A percentile compares a stretch with the other conserved stretches of the same genome.
These are phyloP conservation scores for Pseudomugil tenellus DNA, from an alignment of 2,797 vertebrate species.

Conservation along the genomic window DNA sequence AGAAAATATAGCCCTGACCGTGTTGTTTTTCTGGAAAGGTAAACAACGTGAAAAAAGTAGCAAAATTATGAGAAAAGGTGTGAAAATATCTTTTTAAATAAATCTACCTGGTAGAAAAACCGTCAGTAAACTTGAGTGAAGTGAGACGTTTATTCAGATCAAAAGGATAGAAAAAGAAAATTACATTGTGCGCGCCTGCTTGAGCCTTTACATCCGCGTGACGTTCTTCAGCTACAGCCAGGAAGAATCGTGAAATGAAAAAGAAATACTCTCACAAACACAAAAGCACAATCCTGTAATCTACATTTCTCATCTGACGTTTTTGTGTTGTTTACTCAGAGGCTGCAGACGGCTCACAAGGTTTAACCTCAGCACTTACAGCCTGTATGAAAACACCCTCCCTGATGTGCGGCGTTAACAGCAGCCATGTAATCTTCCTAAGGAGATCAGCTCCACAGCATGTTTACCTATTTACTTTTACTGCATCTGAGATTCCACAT, in stretches of 20 bases:
- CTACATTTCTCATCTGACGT: slow-evolving; percentile 53
- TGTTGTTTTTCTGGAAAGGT: neutral
- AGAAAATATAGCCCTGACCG: too few species aligned
- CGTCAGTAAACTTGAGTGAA: slow-evolving; percentile 5
- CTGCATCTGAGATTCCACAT: neutral
- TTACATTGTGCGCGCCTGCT: too few species aligned
- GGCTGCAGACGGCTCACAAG: slow-evolving; percentile 20
- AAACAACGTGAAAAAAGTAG: neutral
- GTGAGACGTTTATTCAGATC: slow-evolving; percentile 7
- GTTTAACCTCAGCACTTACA: slow-evolving; percentile 29
- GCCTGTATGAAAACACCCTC: slow-evolving; percentile 27
- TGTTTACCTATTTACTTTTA: neutral
- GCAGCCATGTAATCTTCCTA: slow-evolving; percentile 3
- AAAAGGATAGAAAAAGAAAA: slow-evolving; percentile 16
- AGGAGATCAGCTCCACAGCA: neutral
- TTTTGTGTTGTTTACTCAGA: slow-evolving; percentile 46
- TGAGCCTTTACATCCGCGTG: too few species aligned
- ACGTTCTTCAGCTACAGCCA: slow-evolving; percentile 27
- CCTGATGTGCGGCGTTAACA: slow-evolving; percentile 14
- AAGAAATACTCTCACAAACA: slow-evolving; percentile 28
- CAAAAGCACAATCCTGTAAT: slow-evolving; percentile 33
- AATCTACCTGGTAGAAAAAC: neutral
- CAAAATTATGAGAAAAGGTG: neutral
- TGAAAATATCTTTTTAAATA: neutral
- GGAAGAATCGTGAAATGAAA: slow-evolving; percentile 29